Evolutionary conservation across 2,888 invertebrate genomes (phyloP).

Genomic region (Dioctria rufipes): DNA sequence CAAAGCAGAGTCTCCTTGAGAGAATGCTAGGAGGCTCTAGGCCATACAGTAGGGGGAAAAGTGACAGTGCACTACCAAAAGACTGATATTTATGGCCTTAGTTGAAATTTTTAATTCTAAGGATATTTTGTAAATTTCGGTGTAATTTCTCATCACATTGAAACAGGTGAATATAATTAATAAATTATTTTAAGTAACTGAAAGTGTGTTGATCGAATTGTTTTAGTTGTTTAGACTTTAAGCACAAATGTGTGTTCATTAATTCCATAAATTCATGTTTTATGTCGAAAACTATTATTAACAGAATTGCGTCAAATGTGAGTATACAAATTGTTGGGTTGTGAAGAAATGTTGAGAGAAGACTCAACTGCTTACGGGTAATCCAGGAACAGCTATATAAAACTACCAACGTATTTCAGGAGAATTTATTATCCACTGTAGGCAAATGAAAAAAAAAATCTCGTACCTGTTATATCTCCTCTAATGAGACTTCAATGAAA

Average conservation of each 20-base stretch:
- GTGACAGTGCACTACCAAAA: conserved; percentile 90
- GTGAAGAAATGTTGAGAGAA: no score
- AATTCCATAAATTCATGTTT: background rate
- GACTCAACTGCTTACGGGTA: no score
- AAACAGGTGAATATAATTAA: no score
- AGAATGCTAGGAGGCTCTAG: conserved; percentile 86
- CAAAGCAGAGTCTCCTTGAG: conserved; percentile 87
- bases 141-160: background rate
- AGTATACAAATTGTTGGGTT: background rate
- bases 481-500: no score
- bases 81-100: conserved; percentile 73
- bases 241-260: no score
- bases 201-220: background rate
- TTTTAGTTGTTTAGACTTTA: no score
- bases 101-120: conserved; percentile 20
- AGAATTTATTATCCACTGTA: no score
- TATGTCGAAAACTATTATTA: background rate
- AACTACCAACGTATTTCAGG: no score
- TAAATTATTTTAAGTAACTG: no score
- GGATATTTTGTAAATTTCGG: background rate
- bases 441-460: no score
- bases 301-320: background rate
- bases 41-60: conserved; percentile 88
- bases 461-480: no score
- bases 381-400: no score